Conservation (phyloP, 2,797 vertebrate species). For the Fundulus diaphanus region DNA sequence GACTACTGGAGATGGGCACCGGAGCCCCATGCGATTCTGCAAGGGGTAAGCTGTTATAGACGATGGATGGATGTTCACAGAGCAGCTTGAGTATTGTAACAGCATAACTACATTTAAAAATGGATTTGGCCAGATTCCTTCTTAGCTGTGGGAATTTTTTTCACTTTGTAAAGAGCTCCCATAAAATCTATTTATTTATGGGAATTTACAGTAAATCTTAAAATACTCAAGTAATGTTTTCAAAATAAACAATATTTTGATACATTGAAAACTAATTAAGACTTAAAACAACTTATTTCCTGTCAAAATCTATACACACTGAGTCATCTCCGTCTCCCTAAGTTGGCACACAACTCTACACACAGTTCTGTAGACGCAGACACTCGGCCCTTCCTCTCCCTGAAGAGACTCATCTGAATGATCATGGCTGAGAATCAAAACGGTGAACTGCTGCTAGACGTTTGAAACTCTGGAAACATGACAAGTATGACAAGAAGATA, state of each 20-base stretch:
- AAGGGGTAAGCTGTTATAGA: too few species aligned
- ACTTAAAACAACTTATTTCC: too few species aligned
- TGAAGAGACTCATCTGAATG: too few species aligned
- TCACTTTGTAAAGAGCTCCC: background rate
- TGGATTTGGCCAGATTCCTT: background rate
- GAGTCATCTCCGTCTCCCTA: too few species aligned
- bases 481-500: background rate
- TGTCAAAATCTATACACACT: too few species aligned
- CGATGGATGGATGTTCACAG: background rate
- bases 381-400: too few species aligned
- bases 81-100: background rate
- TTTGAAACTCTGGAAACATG: background rate
- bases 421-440: too few species aligned
- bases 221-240: background rate
- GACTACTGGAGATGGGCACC: too few species aligned
- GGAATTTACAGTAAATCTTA: background rate
- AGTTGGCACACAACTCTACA: too few species aligned
- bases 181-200: background rate
- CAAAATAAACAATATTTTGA: background rate
- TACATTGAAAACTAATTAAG: too few species aligned
- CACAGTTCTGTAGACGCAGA: too few species aligned
- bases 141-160: background rate
- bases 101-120: background rate
- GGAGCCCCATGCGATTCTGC: too few species aligned
- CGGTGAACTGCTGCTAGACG: background rate